Base-by-base conservation (phyloP, 30 jellyfish, hydroid and myxozoan species). In the Aurelia aurita region DNA sequence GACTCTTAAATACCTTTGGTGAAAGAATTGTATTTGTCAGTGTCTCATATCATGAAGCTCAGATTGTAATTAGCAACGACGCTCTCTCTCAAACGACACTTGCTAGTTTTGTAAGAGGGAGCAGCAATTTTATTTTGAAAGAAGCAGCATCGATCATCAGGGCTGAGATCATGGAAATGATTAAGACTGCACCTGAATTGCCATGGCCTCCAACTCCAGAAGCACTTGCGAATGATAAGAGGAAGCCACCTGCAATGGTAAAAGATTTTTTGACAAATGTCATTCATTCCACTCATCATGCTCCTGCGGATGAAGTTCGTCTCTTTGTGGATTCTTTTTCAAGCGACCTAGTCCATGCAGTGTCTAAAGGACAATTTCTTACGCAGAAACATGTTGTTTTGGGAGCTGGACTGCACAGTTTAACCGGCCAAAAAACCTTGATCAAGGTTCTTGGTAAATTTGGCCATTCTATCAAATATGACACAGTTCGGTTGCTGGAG, bases 121-220 rank as follows among this genome's bases (percentile, higher is more conserved):
- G 54, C 53, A 57, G 39, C n/a, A n/a, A 76, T 18, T 76, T 51
- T 28, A 54, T 76, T 55, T 26, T 28, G 54, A 76, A 76, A 63
- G 79, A 58, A 76, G 88, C 82, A 22, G 81, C 88, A 19, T 32
- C 80, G 31, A 22, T 76, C 49, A 19, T 76, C 49, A 58, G 88
- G 79, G 39, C 49, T 76, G 88, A 76, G 23, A 74, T 74, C 58
- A 20, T 54, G 13, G 78, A 10, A n/a, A 44, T 76, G 59, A 76
- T 76, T 16, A 45, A 58, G 47, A 35, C 55, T 20, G 77, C 88
- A 26, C 60, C 81, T 23, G 59, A 58, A 27, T 58, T 76, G 47
- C 88, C 88, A 26, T 76, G 78, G 88, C 88, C 88, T 19, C 88
- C 88, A 53, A 76, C 88, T n/a, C 64, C 88, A 26, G 81, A 76